phyloP scores from a whole-genome alignment of 2,113 vertebrate species.

The Lutjanus erythropterus region DNA sequence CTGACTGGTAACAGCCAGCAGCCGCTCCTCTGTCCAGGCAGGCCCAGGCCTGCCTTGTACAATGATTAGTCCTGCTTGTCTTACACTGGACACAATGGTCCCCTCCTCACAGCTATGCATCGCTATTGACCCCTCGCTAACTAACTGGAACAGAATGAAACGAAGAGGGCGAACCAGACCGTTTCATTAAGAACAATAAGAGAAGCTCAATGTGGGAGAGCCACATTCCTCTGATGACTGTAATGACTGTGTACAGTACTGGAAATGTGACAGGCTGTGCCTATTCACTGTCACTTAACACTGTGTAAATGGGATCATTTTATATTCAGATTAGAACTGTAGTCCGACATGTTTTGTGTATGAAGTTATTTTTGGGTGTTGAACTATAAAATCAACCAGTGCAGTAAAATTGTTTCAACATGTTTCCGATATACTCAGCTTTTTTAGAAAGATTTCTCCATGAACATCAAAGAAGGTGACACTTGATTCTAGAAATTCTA shows the following conservation, averaged over 20 bases:
- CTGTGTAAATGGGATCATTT: neutral
- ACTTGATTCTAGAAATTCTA: neutral
- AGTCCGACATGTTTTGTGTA: neutral
- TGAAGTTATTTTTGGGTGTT: neutral
- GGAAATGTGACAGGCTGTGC: slow-evolving; percentile 10
- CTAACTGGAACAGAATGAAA: slow-evolving; percentile 40
- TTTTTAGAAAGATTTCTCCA: neutral
- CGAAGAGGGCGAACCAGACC: neutral
- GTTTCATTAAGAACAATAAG: slow-evolving; percentile 53
- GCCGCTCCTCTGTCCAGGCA: slow-evolving; percentile 66
- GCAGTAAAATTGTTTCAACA: neutral
- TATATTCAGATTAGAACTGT: neutral
- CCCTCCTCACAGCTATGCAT: slow-evolving; percentile 53
- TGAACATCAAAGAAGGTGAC: neutral
- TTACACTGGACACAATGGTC: slow-evolving; percentile 80
- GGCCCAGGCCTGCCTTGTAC: slow-evolving; percentile 77
- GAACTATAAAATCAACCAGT: neutral
- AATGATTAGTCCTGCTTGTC: slow-evolving; percentile 82
- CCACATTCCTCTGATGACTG: slow-evolving; percentile 52
- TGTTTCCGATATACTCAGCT: neutral
- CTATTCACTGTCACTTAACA: neutral
- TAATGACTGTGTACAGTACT: slow-evolving; percentile 5
- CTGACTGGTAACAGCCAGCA: slow-evolving; percentile 57
- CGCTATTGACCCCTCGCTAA: slow-evolving; percentile 65
- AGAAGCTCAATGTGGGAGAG: slow-evolving; percentile 52